These are phyloP conservation scores for Syrphus vitripennis DNA, from an alignment of 2,888 invertebrate genomes.

Conservation along the genomic window DNA sequence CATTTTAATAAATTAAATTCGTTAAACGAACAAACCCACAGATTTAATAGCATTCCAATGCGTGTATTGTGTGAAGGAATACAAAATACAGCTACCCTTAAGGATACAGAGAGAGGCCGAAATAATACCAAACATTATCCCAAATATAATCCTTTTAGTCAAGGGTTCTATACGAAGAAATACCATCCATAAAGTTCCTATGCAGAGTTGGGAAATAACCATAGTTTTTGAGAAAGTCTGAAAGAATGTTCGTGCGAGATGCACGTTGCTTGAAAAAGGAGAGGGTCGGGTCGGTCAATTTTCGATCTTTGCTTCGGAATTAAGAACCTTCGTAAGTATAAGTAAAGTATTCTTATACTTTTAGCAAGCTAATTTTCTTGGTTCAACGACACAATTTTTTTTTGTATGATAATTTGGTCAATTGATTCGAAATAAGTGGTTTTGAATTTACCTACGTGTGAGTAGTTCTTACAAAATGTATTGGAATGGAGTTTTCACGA, in stretches of 20 bases:
- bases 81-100: not conserved
- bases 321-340: too few relatives aligned
- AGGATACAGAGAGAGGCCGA: not conserved
- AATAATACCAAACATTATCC: not conserved
- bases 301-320: not conserved
- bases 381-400: too few relatives aligned
- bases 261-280: not conserved
- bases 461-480: too few relatives aligned
- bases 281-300: not conserved
- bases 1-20: slow-evolving; percentile 67
- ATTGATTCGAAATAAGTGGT: too few relatives aligned
- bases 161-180: slow-evolving; percentile 34
- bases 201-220: slow-evolving; percentile 45
- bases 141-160: slow-evolving; percentile 42
- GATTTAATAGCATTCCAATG: slow-evolving; percentile 61
- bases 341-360: too few relatives aligned
- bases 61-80: slow-evolving; percentile 6
- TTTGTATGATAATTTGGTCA: too few relatives aligned
- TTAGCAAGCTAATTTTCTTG: too few relatives aligned
- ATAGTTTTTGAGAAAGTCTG: not conserved
- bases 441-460: too few relatives aligned
- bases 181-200: slow-evolving; percentile 56
- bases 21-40: slow-evolving; percentile 49
- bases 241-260: not conserved
- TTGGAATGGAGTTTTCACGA: too few relatives aligned